These are phyloP conservation scores for Xiphorhynchus erythropygius DNA, from an alignment of 2,797 vertebrate species.

Conservation along the genomic window DNA sequence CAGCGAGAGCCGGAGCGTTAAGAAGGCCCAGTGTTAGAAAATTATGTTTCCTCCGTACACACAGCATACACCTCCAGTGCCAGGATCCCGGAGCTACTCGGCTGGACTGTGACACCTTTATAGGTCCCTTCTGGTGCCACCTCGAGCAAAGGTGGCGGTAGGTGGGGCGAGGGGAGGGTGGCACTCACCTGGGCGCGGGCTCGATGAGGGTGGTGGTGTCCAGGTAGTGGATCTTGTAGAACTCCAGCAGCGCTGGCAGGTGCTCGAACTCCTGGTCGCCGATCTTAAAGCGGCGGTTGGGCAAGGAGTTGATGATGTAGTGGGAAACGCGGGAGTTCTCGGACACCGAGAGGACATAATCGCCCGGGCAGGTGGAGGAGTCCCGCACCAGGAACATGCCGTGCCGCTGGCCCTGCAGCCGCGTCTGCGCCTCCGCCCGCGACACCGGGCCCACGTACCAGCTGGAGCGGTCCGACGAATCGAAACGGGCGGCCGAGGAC, in stretches of 20 bases:
- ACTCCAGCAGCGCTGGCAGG: slow-evolving; percentile 92
- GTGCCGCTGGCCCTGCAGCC: slow-evolving; percentile 93
- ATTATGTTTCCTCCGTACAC: neutral
- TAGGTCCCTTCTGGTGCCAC: neutral
- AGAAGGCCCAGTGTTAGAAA: neutral
- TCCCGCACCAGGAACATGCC: slow-evolving; percentile 96
- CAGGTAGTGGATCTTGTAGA: slow-evolving; percentile 99
- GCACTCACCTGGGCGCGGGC: slow-evolving; percentile 89
- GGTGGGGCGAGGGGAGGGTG: neutral
- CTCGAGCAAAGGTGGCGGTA: neutral
- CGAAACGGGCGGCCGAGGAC: slow-evolving; percentile 93
- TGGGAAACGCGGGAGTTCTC: slow-evolving; percentile 98
- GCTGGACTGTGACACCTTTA: neutral
- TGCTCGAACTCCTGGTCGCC: slow-evolving; percentile 97
- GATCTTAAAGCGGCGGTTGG: slow-evolving; percentile 94
- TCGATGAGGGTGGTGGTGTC: slow-evolving; percentile 98
- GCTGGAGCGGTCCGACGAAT: slow-evolving; percentile 90
- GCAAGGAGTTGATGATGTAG: slow-evolving; percentile 98
- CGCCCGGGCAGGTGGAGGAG: slow-evolving; percentile 95
- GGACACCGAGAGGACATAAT: slow-evolving; percentile 96
- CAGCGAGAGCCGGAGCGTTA: neutral
- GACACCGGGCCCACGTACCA: slow-evolving; percentile 97
- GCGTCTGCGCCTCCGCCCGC: slow-evolving; percentile 90
- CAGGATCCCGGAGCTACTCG: neutral
- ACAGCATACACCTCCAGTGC: rapidly evolving